Conservation (phyloP, 30 jellyfish, hydroid and myxozoan species). For the Hydractinia symbiolongicarpus region DNA sequence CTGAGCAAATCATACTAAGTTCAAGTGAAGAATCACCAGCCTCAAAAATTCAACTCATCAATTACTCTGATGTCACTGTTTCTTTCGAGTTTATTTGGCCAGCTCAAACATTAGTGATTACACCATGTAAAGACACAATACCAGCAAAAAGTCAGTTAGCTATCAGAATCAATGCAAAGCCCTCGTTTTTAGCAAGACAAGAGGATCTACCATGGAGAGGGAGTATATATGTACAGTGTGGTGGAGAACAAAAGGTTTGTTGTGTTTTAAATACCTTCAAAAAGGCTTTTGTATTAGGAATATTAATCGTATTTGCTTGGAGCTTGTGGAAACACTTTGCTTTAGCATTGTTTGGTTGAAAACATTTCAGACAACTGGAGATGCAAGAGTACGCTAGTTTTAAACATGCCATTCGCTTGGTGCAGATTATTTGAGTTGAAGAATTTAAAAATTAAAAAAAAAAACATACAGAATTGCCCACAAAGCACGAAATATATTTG, state of each 20-base stretch:
- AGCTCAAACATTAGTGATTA: slow-evolving; percentile 63
- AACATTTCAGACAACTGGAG: too few species aligned
- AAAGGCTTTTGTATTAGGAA: too few species aligned
- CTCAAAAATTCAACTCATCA: slow-evolving; percentile 3
- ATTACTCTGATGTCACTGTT: slow-evolving; percentile 7
- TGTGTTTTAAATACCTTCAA: background rate
- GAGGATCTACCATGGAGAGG: slow-evolving; percentile 88
- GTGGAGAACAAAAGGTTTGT: slow-evolving; percentile 74
- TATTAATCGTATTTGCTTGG: too few species aligned
- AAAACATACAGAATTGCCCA: too few species aligned
- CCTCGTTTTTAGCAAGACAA: slow-evolving; percentile 55
- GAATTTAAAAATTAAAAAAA: too few species aligned
- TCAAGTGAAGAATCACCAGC: background rate
- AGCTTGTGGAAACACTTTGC: too few species aligned
- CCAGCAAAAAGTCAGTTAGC: slow-evolving; percentile 79
- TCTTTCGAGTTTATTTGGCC: slow-evolving; percentile 91
- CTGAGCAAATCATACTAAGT: slow-evolving; percentile 17
- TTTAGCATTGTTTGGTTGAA: too few species aligned
- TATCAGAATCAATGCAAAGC: slow-evolving; percentile 53
- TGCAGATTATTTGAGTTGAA: too few species aligned
- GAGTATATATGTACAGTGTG: slow-evolving; percentile 65
- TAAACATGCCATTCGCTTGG: too few species aligned
- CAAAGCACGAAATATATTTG: too few species aligned
- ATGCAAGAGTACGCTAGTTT: too few species aligned
- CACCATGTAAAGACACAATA: slow-evolving; percentile 73